A percentile compares a stretch with the other conserved stretches of the same genome.
Evolutionary conservation across 1,140 invertebrate species (phyloP).

Genomic region (Danaus melanippus): DNA sequence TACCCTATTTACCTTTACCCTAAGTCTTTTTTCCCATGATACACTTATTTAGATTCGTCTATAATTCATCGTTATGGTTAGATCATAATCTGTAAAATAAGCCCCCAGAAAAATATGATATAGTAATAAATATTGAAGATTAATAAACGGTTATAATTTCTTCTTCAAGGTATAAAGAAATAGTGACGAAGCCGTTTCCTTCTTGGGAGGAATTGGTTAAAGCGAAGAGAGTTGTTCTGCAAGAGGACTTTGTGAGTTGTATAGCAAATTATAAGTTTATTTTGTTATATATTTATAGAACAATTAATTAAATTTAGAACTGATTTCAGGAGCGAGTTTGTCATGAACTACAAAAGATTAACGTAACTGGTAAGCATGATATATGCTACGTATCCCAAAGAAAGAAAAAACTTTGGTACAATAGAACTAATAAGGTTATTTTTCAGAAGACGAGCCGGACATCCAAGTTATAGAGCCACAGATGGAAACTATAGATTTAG

Average conservation of each 20-base stretch:
- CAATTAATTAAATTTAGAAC: conserved; percentile 1
- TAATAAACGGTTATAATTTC: conserved; percentile 6
- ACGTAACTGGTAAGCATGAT: neutral
- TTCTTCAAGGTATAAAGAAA: conserved; percentile 32
- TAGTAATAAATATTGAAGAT: too few relatives aligned
- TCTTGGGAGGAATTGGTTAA: conserved; percentile 38
- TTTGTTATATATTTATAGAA: neutral
- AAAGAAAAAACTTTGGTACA: too few relatives aligned
- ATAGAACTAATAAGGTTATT: neutral
- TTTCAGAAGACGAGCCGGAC: conserved; percentile 38
- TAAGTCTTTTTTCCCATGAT: too few relatives aligned
- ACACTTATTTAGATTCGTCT: too few relatives aligned
- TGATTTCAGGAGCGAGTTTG: conserved; percentile 9
- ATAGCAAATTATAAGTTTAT: neutral
- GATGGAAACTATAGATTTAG: conserved; percentile 50
- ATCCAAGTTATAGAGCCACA: conserved; percentile 41
- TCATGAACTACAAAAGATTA: conserved; percentile 7
- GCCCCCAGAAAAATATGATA: too few relatives aligned
- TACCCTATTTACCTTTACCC: too few relatives aligned
- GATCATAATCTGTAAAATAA: too few relatives aligned
- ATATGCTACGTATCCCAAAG: too few relatives aligned
- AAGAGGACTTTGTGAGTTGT: conserved; percentile 45
- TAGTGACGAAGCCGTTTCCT: conserved; percentile 27
- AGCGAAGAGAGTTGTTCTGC: conserved; percentile 25
- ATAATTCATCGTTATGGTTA: too few relatives aligned